Evolutionary conservation across 1,140 invertebrate genomes (phyloP).

Genomic region (Elymnias hypermnestra): DNA sequence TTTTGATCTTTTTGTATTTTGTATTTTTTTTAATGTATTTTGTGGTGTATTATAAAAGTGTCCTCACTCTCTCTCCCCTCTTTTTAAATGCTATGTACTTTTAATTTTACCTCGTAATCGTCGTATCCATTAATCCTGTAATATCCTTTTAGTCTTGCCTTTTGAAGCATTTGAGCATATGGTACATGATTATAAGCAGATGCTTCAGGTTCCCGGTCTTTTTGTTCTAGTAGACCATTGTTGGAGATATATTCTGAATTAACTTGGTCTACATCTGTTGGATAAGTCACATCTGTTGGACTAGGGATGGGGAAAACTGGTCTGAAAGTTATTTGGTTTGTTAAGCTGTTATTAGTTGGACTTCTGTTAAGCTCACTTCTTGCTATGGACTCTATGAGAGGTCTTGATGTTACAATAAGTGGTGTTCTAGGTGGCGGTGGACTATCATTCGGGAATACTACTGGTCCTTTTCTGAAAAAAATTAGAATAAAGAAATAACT

Average conservation of each 20-base stretch:
- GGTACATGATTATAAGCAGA: conserved; percentile 16
- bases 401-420: conserved; percentile 61
- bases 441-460: conserved; percentile 57
- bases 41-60: too few relatives aligned
- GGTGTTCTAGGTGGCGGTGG: conserved; percentile 44
- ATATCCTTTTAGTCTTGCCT: conserved; percentile 18
- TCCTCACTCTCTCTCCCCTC: too few relatives aligned
- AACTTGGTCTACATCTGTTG: not conserved
- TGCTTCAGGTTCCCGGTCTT: conserved; percentile 20
- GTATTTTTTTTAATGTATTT: too few relatives aligned
- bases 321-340: conserved; percentile 16
- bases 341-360: conserved; percentile 27
- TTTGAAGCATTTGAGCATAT: conserved; percentile 27
- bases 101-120: conserved; percentile 57
- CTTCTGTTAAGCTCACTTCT: conserved; percentile 39
- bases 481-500: not conserved
- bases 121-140: conserved; percentile 27
- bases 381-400: conserved; percentile 51
- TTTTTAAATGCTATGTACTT: too few relatives aligned
- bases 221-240: not conserved
- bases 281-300: not conserved
- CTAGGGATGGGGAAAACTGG: not conserved
- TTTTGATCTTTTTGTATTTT: too few relatives aligned
- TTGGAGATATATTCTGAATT: conserved; percentile 16
- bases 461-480: conserved; percentile 63